Evolutionary conservation across 2,797 vertebrate genomes (phyloP), one percentile per base, ranked within the genome.

Genomic region (Mastacembelus armatus): DNA sequence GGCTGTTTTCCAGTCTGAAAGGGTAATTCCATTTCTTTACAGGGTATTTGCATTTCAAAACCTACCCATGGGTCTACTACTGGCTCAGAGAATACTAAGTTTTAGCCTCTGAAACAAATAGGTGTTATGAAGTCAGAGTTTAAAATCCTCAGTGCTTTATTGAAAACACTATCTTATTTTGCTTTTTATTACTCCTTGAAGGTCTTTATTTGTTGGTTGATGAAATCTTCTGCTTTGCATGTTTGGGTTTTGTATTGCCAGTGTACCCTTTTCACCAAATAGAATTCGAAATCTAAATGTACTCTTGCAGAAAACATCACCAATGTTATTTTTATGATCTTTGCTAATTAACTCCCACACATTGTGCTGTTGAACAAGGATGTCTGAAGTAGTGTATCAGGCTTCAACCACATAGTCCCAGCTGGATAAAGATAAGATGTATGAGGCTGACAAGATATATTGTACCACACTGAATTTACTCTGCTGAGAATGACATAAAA

Each of bases 11-110:
- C 57, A 48, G 38, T 64, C 51, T 73, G 48, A 82, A 78, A 77
- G 76, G 61, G 50, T 82, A 43, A 80, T 63, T 83, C 60, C 21
- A 62, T 51, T 27, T 15, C 54, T 29, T 29, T 66, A 32, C 35
- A 35, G 35, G 60, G 30, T 52, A 81, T 87, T 87, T 85, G 71
- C 80, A 88, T 86, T 89, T 87, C 74, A 84, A 85, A 85, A 78
- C 71, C 47, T 22, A 54, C 79, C 71, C 63, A 56, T 44, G 71
- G 67, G 78, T 64, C 62, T 43, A 38, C 55, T 29, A 4, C 62
- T 39, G 60, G 51, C 52, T 50, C 51, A 27, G 38, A 71, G 68
- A 75, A 82, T 75, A 57, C 67, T 29, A 73, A 66, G 44, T 78
- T 69, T 64, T 47, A 77, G 57, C 67, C 77, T 81, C 50, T 36